Evolutionary conservation across 2,888 invertebrate species (phyloP), one percentile per base, ranked within the genome.

Genomic region (Isoperla grammatica): DNA sequence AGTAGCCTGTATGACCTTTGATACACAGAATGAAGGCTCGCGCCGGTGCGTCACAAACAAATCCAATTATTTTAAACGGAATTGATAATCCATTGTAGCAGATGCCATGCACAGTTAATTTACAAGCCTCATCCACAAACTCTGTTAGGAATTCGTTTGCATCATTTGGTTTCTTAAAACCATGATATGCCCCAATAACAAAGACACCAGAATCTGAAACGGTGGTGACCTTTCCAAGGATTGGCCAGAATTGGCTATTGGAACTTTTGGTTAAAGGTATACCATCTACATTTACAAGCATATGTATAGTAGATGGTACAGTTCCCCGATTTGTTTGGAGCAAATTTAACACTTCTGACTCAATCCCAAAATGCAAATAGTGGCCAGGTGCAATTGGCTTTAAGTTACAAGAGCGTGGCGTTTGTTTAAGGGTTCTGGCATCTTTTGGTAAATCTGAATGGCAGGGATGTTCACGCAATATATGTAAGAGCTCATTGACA

Each of bases 1-100:
- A 53, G 57, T 62, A 62, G 57, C 59, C 59, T 15, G 35, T 62
- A 37, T 59, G 59, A 42, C 23, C 5, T 40, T 56, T 62, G 9
- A 54, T 45, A 62, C 59, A 29, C 35, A 60, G 54, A 9, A 65
- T 19, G 37, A 62, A 65, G 37, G 56, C 58, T 39, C 62, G 13
- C 9, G 65, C 63, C 1, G 64, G 62, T 20, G 64, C 64, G 63
- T 63, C 59, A 64, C 65, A 35, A 37, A 64, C 60, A 20, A 45
- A 15, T 42, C 20, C 45, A 50, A 22, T 2, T 64, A 65, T 42
- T 6, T 43, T 45, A n/a, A 62, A 9, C 1, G 20, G 13, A 57
- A 53, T 59, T 1, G 13, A 19, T 12, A 35, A 15, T 13, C 35
- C 29, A 1, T 57, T 39, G 12, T 56, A 23, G 5, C 4, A 20